phyloP scores from a whole-genome alignment of 2,888 invertebrate species.

The Pristionchus arcanus region DNA sequence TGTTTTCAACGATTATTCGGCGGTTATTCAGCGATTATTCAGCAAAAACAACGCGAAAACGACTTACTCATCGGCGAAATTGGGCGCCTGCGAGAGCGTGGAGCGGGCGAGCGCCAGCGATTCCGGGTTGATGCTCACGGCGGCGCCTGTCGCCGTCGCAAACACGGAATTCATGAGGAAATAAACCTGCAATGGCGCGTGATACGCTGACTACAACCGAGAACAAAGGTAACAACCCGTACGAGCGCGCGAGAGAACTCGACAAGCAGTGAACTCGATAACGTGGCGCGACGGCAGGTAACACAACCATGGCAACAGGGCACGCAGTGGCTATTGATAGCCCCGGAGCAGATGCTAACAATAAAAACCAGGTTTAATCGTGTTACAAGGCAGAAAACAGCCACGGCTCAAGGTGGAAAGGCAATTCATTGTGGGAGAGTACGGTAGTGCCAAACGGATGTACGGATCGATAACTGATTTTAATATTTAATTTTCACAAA shows the following conservation, averaged over 20 bases:
- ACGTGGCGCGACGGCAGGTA: not conserved
- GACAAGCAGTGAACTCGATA: not conserved
- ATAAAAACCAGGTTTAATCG: not conserved
- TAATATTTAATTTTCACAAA: not conserved
- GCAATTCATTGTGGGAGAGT: too few relatives aligned
- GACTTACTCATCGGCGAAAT: slow-evolving; percentile 25
- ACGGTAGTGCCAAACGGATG: not conserved
- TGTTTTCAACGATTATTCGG: not conserved
- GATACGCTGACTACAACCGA: not conserved
- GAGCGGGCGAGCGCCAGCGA: slow-evolving; percentile 27
- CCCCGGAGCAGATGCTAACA: not conserved
- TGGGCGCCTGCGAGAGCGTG: slow-evolving; percentile 32
- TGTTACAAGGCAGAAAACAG: not conserved
- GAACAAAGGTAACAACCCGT: slow-evolving; percentile 2
- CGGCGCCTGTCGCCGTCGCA: slow-evolving; percentile 25
- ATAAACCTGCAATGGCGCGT: not conserved
- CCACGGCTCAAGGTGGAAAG: not conserved
- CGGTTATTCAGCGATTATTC: not conserved
- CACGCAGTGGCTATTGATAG: not conserved
- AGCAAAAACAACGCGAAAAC: not conserved
- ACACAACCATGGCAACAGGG: not conserved
- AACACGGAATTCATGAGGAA: slow-evolving; percentile 39
- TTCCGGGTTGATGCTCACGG: slow-evolving; percentile 29
- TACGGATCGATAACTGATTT: not conserved
- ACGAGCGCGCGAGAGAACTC: slow-evolving; percentile 29